Evolutionary conservation across 2,113 vertebrate species (phyloP), one percentile per base, ranked within the genome.

Genomic region (Jacana jacana): DNA sequence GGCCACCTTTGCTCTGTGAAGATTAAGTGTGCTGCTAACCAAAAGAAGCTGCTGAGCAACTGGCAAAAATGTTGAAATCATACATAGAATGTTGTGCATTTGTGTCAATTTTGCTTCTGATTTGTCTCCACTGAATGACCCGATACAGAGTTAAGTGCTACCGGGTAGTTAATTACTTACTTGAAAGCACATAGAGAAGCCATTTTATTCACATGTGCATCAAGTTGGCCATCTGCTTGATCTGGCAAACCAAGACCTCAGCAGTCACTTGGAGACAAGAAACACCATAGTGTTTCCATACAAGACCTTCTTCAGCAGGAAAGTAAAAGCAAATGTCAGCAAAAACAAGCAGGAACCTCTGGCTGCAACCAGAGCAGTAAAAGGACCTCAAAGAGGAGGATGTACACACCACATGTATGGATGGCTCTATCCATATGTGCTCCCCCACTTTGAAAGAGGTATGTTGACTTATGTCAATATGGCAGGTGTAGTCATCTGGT

Each of bases 241-340:
- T 5, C 70, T 88, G 86, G 40, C 82, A 85, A 63, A 72, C 19
- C 40, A 82, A 30, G 19, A 51, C 71, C 39, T 83, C 58, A 72
- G 84, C 63, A 65, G 22, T 8, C 68, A 60, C 4, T 0, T 30
- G 44, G 72, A 89, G 44, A 61, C 11, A 51, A 83, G 22, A 82
- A 58, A 82, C 1, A 1, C 1, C 0, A 17, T 20, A 14, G 40
- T 19, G 4, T 69, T 91, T 81, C 63, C 31, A 31, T 17, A 33
- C 17, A 42, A 44, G 66, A 52, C 30, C 60, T 68, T 61, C 82
- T 35, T 55, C n/a, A 68, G 14, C 14, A 35, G 51, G n/a, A 18
- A 84, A 61, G 13, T 40, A 44, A 17, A 42, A 81, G 14, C 27
- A 58, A 65, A 54, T 11, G 39, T 15, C 52, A 46, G 17, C 0